phyloP scores from a whole-genome alignment of 2,113 vertebrate genomes.

The Nanorana parkeri region DNA sequence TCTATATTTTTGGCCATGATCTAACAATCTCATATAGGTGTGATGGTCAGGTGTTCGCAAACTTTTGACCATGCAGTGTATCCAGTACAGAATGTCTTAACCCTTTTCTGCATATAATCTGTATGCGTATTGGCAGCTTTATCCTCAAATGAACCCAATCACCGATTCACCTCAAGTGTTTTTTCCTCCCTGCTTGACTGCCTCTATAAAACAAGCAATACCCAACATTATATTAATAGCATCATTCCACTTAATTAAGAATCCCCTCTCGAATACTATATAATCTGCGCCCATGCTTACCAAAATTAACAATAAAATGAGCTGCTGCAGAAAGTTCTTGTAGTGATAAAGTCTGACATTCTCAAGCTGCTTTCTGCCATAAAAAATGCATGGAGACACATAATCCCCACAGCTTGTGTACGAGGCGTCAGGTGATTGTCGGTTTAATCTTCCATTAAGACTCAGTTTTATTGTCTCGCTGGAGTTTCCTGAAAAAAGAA shows the following conservation, averaged over 20 bases:
- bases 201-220: background rate
- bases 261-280: slow-evolving; percentile 63
- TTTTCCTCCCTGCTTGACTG: too few relatives aligned
- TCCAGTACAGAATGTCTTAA: too few relatives aligned
- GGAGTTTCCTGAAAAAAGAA: slow-evolving; percentile 54
- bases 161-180: too few relatives aligned
- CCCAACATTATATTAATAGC: slow-evolving; percentile 37
- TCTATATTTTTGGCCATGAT: too few relatives aligned
- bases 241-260: slow-evolving; percentile 62
- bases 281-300: slow-evolving; percentile 52
- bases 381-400: slow-evolving; percentile 75
- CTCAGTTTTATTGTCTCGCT: slow-evolving; percentile 63
- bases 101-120: too few relatives aligned
- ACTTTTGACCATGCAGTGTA: too few relatives aligned
- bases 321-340: slow-evolving; percentile 64
- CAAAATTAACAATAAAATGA: slow-evolving; percentile 47
- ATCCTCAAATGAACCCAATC: too few relatives aligned
- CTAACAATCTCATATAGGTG: too few relatives aligned
- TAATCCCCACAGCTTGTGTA: slow-evolving; percentile 69
- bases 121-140: too few relatives aligned
- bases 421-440: slow-evolving; percentile 66
- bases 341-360: slow-evolving; percentile 71
- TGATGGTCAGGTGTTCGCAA: too few relatives aligned
- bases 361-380: slow-evolving; percentile 74
- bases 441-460: slow-evolving; percentile 72